These are phyloP conservation scores for Spicauda simplicius DNA, from an alignment of 2,888 invertebrate species.

Conservation along the genomic window DNA sequence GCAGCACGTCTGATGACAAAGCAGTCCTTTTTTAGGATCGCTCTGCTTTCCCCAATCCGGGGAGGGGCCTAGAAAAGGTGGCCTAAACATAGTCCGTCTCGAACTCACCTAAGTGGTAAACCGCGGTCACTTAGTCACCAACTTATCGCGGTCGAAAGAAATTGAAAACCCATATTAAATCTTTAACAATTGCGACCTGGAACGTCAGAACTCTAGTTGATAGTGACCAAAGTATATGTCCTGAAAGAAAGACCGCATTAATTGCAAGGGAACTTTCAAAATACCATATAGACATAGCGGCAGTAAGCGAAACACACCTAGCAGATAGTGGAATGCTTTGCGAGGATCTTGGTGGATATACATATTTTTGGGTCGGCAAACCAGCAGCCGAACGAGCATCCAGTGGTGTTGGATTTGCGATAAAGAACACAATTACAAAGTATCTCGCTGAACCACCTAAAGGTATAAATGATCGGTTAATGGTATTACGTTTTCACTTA, in stretches of 20 bases:
- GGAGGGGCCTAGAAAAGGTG: conserved; percentile 31
- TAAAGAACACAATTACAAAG: conserved; percentile 25
- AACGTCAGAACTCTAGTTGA: conserved; percentile 4
- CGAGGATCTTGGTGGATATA: conserved; percentile 16
- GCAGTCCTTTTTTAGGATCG: conserved; percentile 39
- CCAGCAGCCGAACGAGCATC: conserved; percentile 2
- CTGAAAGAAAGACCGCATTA: not conserved
- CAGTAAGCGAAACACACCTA: conserved; percentile 15
- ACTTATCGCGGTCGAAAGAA: conserved; percentile 6
- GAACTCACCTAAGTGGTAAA: not conserved
- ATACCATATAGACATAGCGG: conserved; percentile 6
- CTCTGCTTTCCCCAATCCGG: conserved; percentile 30
- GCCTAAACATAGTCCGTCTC: conserved; percentile 20
- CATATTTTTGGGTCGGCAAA: conserved; percentile 11
- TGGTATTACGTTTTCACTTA: conserved; percentile 27
- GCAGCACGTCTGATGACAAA: conserved; percentile 37
- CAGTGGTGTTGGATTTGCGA: conserved; percentile 10
- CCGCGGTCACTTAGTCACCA: conserved; percentile 17
- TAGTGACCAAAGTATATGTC: not conserved
- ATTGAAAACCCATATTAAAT: not conserved
- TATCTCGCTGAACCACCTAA: conserved; percentile 32
- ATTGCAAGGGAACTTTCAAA: not conserved
- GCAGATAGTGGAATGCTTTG: conserved; percentile 8
- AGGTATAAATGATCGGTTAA: conserved; percentile 38
- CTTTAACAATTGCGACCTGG: conserved; percentile 2